Evolutionary conservation across 2,797 vertebrate genomes (phyloP).

Genomic region (Tokudaia tokunoshimensis): DNA sequence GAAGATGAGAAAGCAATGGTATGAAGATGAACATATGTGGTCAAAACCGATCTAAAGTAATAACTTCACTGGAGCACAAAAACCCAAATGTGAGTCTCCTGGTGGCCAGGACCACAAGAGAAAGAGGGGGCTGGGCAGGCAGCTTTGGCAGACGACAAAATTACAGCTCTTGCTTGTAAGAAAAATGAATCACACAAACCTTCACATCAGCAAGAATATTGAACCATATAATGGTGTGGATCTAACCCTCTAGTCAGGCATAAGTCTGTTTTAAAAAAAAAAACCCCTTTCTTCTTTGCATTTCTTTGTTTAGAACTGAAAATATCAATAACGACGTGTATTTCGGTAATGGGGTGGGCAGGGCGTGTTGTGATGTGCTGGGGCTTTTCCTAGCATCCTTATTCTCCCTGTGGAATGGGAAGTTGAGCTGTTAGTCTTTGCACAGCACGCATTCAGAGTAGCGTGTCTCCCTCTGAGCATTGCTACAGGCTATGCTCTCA

Average conservation of each 20-base stretch:
- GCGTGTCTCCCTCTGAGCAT: neutral
- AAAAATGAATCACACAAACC: neutral
- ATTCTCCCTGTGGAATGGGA: neutral
- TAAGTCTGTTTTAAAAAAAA: neutral
- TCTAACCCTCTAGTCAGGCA: neutral
- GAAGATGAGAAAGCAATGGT: too few species aligned
- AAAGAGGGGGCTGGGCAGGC: rapidly evolving
- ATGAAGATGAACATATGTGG: neutral
- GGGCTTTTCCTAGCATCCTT: neutral
- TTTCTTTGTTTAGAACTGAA: too few species aligned
- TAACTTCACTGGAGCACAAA: neutral
- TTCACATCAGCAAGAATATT: neutral
- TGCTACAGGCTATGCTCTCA: neutral
- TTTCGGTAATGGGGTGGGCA: neutral
- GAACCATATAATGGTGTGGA: neutral
- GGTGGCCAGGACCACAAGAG: neutral
- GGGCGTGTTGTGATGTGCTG: neutral
- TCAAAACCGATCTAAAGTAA: neutral
- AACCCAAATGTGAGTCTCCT: neutral
- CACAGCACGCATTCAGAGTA: neutral
- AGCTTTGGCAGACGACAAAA: neutral
- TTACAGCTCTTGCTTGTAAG: neutral
- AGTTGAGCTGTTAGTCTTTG: neutral
- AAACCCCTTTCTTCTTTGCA: too few species aligned
- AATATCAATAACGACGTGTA: neutral